Base-by-base conservation (phyloP, 2,888 invertebrate genomes). In the Ophioninae sp. region DNA sequence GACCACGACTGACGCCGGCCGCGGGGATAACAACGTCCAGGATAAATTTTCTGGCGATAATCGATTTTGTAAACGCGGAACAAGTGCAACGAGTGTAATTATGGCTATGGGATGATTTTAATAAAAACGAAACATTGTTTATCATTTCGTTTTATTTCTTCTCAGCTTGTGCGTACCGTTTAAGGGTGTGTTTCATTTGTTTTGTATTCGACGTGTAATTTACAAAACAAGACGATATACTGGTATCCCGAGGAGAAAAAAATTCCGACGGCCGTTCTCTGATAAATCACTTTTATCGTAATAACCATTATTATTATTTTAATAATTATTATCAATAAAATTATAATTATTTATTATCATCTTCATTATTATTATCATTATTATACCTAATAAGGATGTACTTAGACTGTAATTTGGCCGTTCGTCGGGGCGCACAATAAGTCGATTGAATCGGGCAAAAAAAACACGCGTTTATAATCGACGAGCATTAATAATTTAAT, bases 401-500 rank as follows among this genome's bases (percentile, higher is more conserved):
- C 39, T 30, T 64, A 65, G 44, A 64, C 30, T 69, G 62, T 69
- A 70, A 70, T 78, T 82, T 82, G 69, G 59, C 65, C 70, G 41
- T 79, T 72, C 72, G 72, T 68, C 67, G 64, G 56, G 59, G 69
- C 74, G 64, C 64, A 64, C 73, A 75, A 61, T 79, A 61, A 39
- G 56, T 64, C 82, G 74, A 76, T 82, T 57, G 61, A 50, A 20
- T 68, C 73, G 77, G 61, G 65, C 59, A n/a, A 5, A 62, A 20
- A 20, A 80, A 30, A 39, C 44, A 67, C 59, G 69, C 65, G 73
- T 73, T 50, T 69, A 50, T 50, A 59, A 77, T 80, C 83, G 50
- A 56, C 79, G 75, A 78, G 81, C 79, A 74, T 78, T 59, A 82
- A 84, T 84, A 84, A 82, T 84, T 84, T 82, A 84, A 84, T 82